Evolutionary conservation across 2,797 vertebrate genomes (phyloP).

Genomic region (Phrynocephalus guinanensis): DNA sequence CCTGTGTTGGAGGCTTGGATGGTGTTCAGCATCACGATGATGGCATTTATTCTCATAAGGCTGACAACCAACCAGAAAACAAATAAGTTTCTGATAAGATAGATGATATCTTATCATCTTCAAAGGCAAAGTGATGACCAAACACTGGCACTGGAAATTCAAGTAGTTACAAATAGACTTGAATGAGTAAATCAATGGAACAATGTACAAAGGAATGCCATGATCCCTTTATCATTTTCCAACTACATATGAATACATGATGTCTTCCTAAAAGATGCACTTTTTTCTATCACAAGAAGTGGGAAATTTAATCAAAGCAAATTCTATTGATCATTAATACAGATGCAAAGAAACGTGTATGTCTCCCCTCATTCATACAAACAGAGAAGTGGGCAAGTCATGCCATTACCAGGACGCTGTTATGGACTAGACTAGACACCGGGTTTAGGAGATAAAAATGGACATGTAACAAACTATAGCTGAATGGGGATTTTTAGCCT

Average conservation of each 20-base stretch:
- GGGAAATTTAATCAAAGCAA: rapidly evolving
- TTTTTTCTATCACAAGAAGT: neutral
- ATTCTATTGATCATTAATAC: slow-evolving; percentile 19
- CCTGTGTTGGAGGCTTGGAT: neutral
- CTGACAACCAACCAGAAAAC: neutral
- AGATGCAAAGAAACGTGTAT: slow-evolving; percentile 19
- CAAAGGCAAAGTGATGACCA: neutral
- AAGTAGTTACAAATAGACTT: slow-evolving; percentile 2
- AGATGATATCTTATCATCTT: neutral
- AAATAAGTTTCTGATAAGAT: rapidly evolving
- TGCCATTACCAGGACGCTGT: neutral
- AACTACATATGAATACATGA: neutral
- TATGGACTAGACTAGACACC: neutral
- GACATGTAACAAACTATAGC: neutral
- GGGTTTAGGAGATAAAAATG: neutral
- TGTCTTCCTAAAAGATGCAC: neutral
- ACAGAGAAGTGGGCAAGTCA: slow-evolving; percentile 7
- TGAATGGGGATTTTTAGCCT: neutral
- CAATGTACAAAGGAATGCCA: neutral
- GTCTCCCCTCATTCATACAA: slow-evolving; percentile 15
- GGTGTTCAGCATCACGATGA: neutral
- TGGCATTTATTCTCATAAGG: neutral
- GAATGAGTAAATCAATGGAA: slow-evolving; percentile 3
- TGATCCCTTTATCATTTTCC: neutral
- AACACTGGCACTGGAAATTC: neutral